Evolutionary conservation across 2,888 invertebrate genomes (phyloP), one percentile per base, ranked within the genome.

Genomic region (Drosophila prolongata): DNA sequence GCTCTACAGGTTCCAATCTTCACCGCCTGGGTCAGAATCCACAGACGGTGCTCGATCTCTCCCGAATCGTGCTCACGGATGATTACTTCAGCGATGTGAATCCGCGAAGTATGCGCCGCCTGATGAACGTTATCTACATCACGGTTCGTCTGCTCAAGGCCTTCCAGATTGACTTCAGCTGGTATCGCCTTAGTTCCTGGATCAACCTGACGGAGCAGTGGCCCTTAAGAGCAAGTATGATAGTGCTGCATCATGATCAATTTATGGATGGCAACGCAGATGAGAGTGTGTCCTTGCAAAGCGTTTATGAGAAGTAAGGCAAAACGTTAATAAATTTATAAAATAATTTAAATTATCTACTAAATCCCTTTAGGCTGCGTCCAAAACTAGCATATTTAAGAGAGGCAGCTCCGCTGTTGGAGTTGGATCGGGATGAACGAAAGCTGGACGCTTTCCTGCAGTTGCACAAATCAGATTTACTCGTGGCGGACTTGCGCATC

Each of bases 41-140:
- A 61, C 92, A 91, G 55, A 92, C 92, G 6, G 91, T 90, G 30
- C 87, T 92, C 87, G 95, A 92, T 66, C 77, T 94, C 30, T 93
- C 97, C 44, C 95, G 97, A 82, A 97, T 98, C 93, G 93, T 99
- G 77, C 94, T 98, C 19, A 98, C 98, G 1, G 99, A 99, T 90
- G 99, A 99, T 92, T 99, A 99, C 93, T 99, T 99, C 92, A 98
- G 98, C 87, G 99, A 99, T 92, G 98, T 99, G 75, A 99, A 99
- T 93, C 99, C 99, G 0, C 94, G 98, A 50, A 98, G 98, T 87
- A 98, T 99, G 98, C 93, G 98, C 72, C 94, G 99, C 58, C 94
- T 99, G 27, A 98, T 99, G 97, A 99, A 99, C 92, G 98, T 99
- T 66, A 96, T 99, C 60, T 98, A 98, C 89, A 96, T 99, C 58